Conservation (phyloP, 1,140 invertebrate genomes). For the Thrips palmi region DNA sequence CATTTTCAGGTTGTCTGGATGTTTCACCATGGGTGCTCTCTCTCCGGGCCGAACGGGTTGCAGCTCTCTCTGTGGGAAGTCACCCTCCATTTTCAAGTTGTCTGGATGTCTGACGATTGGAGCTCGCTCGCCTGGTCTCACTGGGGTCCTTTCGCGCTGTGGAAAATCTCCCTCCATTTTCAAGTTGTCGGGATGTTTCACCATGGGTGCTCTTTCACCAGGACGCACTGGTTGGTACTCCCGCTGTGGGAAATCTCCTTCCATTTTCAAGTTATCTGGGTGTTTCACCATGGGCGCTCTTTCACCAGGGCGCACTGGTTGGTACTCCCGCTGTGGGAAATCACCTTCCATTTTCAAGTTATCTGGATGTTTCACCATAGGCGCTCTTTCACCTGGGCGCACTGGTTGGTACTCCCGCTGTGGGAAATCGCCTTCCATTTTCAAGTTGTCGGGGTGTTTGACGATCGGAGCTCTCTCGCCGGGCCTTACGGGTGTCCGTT, state of each 20-base stretch:
- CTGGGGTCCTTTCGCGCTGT: slow-evolving; percentile 15
- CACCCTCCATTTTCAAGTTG: slow-evolving; percentile 26
- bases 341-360: slow-evolving; percentile 26
- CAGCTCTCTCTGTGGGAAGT: slow-evolving; percentile 21
- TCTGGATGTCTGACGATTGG: slow-evolving; percentile 22
- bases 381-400: slow-evolving; percentile 23
- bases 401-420: slow-evolving; percentile 31
- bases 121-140: slow-evolving; percentile 22
- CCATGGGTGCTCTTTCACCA: slow-evolving; percentile 25
- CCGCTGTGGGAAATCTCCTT: slow-evolving; percentile 25
- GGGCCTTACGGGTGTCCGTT: slow-evolving; percentile 22
- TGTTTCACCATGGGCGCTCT: slow-evolving; percentile 22
- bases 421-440: slow-evolving; percentile 44
- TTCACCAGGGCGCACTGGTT: slow-evolving; percentile 22
- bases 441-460: slow-evolving; percentile 35
- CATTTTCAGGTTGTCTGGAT: slow-evolving; percentile 30
- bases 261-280: slow-evolving; percentile 23
- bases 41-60: slow-evolving; percentile 24
- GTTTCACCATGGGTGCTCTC: slow-evolving; percentile 32
- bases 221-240: slow-evolving; percentile 15
- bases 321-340: slow-evolving; percentile 19
- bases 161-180: slow-evolving; percentile 26
- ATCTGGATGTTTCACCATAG: slow-evolving; percentile 21
- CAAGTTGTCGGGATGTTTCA: slow-evolving; percentile 23
- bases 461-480: slow-evolving; percentile 26